Conservation (phyloP, 2,888 invertebrate genomes). For the Steinernema carpocapsae region DNA sequence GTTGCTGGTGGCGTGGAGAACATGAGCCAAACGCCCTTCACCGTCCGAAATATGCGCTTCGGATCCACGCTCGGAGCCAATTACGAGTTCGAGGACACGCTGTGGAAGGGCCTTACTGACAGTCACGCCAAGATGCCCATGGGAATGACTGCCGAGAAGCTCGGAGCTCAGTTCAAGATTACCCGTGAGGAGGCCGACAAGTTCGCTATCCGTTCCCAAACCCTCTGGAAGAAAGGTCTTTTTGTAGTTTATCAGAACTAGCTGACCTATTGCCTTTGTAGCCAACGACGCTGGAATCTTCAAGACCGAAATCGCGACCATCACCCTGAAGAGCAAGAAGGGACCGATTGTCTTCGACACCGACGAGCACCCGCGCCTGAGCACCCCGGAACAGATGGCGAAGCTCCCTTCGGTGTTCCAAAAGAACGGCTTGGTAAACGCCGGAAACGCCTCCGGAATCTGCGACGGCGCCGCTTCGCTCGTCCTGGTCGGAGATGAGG, state of each 20-base stretch:
- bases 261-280: constrained; percentile 68
- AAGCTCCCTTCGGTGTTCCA: constrained; percentile 76
- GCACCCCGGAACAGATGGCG: constrained; percentile 83
- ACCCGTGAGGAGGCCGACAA: constrained; percentile 83
- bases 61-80: constrained; percentile 83
- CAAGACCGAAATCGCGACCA: constrained; percentile 85
- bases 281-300: constrained; percentile 86
- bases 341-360: constrained; percentile 77
- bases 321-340: constrained; percentile 80
- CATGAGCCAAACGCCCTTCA: constrained; percentile 89
- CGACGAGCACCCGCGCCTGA: constrained; percentile 89
- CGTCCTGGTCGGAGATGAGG: constrained; percentile 76
- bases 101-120: constrained; percentile 90
- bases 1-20: constrained; percentile 90
- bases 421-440: constrained; percentile 83
- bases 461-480: constrained; percentile 92
- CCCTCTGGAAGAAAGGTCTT: constrained; percentile 76
- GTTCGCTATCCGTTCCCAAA: constrained; percentile 85
- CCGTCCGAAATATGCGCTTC: constrained; percentile 83
- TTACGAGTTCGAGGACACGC: constrained; percentile 80
- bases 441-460: constrained; percentile 91
- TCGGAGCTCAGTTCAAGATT: constrained; percentile 83
- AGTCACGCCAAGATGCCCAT: constrained; percentile 87
- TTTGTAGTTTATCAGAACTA: neutral
- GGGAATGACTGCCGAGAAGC: constrained; percentile 93